Base-by-base conservation (phyloP, 2,797 vertebrate genomes). In the Sphenodon punctatus region DNA sequence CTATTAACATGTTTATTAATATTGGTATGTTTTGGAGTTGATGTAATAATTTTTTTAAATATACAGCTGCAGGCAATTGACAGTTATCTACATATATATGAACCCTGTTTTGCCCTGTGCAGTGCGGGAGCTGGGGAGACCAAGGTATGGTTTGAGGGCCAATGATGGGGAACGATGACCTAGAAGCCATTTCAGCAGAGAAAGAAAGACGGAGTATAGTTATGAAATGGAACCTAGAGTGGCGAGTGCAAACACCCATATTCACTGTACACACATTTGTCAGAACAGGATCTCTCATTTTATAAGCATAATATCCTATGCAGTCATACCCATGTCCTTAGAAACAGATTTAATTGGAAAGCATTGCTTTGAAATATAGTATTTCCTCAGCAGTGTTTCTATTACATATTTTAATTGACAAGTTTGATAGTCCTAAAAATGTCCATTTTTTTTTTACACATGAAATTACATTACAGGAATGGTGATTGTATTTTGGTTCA, bases 401-500 rank as follows among this genome's bases (percentile, higher is more conserved):
- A 6, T 1, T 32, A 27, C 39, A 41, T 12, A 6, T 42, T 74
- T 77, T 69, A 10, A 45, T n/a, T 36, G 25, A 81, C 46, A 80
- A 73, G 64, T 32, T 14, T 38, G 14, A 67, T 64, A 70, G 78
- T 36, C 38, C 59, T 51, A 80, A 68, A 72, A 78, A 20, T n/a
- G n/a, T 81, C 87, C 78, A 86, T 43, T 87, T 82, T 71, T 69
- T 63, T 64, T 68, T 86, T 78, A 87, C 30, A 59, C 17, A 32
- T 32, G 48, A 68, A 67, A 72, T 4, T 61, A 76, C 4, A 20
- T n/a, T 23, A 82, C 14, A 82, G n/a, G 58, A 91, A 85, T 67
- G 65, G 1, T 30, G 42, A 68, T 63, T 20, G 12, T 70, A 53
- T 36, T 64, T 70, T 70, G 46, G 64, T 58, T 51, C 38, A 67